Evolutionary conservation across 1,140 invertebrate genomes (phyloP), one percentile per base, ranked within the genome.

Genomic region (Homalodisca vitripennis): DNA sequence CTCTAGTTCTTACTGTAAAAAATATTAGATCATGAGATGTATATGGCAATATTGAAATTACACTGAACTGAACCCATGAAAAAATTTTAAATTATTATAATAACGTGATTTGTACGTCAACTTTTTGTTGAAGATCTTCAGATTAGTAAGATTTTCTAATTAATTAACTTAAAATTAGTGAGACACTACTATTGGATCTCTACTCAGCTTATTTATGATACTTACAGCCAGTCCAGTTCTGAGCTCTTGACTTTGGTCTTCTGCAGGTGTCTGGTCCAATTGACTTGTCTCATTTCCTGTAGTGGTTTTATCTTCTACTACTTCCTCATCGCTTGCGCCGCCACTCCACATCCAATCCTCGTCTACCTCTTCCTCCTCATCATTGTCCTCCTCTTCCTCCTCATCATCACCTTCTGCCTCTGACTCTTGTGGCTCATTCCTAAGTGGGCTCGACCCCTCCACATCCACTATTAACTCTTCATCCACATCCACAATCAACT

Each of bases 331-430:
- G 30, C 76, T 74, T 29, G 72, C 67, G 66, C 73, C 75, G 32
- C 77, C 78, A 67, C 78, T 78, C 75, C 74, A 75, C 10, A 66
- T 71, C 46, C 77, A 77, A 34, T 75, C 78, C 12, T 72, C 73
- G n/a, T 69, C 70, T 47, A 46, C 66, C 31, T 63, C 72, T 51
- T 74, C 75, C 41, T 76, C 74, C 53, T 72, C 73, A 57, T 71
- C 68, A 66, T 74, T 74, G 31, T 77, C 78, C 27, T 77, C 77
- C 32, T 75, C 74, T 27, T 70, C 69, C 47, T 74, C 70, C 17
- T 71, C 69, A 22, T 70, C 63, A 63, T 74, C 73, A 24, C 74
- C 73, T 62, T 73, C 75, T 64, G 73, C 72, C 51, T 77, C 75
- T 46, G 24, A 26, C 29, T 27, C 46, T 30, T 3, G 27, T 10